These are phyloP conservation scores for Microchrysa polita DNA, from an alignment of 2,888 invertebrate genomes.

Conservation along the genomic window DNA sequence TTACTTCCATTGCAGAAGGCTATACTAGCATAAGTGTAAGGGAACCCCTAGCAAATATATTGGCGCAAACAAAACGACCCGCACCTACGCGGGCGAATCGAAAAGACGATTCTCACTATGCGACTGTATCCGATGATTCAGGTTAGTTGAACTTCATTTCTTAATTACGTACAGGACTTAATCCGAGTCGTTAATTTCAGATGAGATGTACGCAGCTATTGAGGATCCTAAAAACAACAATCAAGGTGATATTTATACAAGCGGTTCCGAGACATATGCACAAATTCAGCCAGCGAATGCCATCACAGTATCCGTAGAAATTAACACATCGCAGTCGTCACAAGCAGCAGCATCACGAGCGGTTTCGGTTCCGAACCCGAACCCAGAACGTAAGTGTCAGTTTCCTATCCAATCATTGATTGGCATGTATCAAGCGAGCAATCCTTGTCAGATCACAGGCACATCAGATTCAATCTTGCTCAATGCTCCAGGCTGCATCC, in stretches of 20 bases:
- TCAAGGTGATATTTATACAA: conserved; percentile 72
- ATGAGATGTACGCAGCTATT: conserved; percentile 92
- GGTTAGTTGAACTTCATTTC: conserved; percentile 66
- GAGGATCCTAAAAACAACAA: conserved; percentile 74
- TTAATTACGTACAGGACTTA: background rate
- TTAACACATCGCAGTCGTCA: conserved; percentile 56
- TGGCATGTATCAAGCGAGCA: no score
- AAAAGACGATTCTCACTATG: conserved; percentile 77
- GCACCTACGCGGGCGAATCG: conserved; percentile 62
- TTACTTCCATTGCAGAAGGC: conserved; percentile 73
- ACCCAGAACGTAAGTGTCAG: conserved; percentile 30
- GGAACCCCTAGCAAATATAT: conserved; percentile 83
- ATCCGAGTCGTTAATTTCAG: conserved; percentile 62
- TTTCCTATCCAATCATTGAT: no score
- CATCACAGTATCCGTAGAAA: conserved; percentile 63
- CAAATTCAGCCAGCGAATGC: conserved; percentile 74
- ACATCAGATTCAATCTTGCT: no score
- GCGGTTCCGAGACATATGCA: conserved; percentile 87
- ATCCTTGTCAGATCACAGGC: no score
- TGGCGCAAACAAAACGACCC: conserved; percentile 70
- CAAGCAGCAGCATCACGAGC: conserved; percentile 58
- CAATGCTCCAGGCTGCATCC: no score
- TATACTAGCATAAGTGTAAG: conserved; percentile 92
- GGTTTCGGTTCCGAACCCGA: conserved; percentile 7
- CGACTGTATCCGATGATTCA: conserved; percentile 92